Percentiles rank a stretch among this genome's conserved stretches.
These are phyloP conservation scores for Larimichthys polyactis DNA, from an alignment of 2,113 vertebrate genomes.

Conservation along the genomic window DNA sequence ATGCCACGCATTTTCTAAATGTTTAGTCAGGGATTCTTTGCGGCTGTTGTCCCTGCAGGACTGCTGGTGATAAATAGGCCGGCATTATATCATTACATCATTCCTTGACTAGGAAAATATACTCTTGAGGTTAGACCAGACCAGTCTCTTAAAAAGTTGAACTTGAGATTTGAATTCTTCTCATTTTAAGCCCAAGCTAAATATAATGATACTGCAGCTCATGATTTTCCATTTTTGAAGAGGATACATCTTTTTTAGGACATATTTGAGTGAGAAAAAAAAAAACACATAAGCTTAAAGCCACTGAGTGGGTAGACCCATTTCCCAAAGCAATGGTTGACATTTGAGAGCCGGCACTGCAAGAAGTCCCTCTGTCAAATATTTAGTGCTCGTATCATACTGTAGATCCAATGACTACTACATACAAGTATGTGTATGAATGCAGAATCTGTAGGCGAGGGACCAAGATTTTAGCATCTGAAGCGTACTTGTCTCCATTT, in stretches of 20 bases:
- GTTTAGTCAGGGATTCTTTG: constrained; percentile 66
- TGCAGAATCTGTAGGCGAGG: no score
- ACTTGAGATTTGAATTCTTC: background rate
- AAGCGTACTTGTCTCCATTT: no score
- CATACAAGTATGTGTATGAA: no score
- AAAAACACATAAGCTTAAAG: background rate
- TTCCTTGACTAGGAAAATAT: background rate
- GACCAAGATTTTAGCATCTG: no score
- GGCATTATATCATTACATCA: constrained; percentile 29
- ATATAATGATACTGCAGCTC: background rate
- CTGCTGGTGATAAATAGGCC: background rate
- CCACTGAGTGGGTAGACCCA: background rate
- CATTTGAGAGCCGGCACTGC: background rate
- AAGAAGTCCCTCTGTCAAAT: no score
- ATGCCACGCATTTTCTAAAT: constrained; percentile 77
- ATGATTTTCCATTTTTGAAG: background rate
- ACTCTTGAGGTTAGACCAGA: background rate
- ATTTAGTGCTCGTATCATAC: no score
- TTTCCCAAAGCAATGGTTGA: background rate
- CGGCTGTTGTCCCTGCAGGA: constrained; percentile 45
- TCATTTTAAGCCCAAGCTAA: background rate
- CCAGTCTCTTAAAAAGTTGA: background rate
- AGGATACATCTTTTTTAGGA: background rate
- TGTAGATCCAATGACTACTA: background rate
- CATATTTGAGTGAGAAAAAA: background rate